Base-by-base conservation (phyloP, 2,888 invertebrate species). In the Synergus itoensis region DNA sequence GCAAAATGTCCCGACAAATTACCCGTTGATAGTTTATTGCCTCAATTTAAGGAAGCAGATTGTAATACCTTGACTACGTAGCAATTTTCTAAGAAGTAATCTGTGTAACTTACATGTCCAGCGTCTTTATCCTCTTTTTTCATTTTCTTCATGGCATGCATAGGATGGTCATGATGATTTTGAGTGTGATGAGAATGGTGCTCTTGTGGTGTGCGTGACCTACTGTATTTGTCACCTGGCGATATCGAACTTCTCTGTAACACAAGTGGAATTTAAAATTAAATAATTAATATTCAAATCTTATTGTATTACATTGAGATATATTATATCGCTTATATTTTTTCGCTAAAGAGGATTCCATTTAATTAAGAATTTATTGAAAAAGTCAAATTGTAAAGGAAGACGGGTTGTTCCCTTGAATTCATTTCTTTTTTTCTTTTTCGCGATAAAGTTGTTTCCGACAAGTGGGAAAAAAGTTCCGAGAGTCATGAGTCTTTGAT, bases 191-290 rank as follows among this genome's bases (percentile, higher is more conserved):
- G 95, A 76, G 89, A 86, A 86, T 95, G 95, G 89, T 95, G 94
- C 89, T 95, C 95, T 79, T 94, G 95, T 40, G 96, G 96, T 92
- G 96, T 96, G 92, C 96, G 94, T 89, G 96, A 95, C 91, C 97
- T 94, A 77, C 87, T 92, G 91, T 97, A 97, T 92, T 97, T 97
- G 92, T 97, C 97, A 81, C 95, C 96, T 45, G 97, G 97, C 83
- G 97, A 97, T 93, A 97, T 96, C 88, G 97, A 97, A 93, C 96
- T 96, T 91, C 96, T 94, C 97, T 97, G 94, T 81, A 93, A 93
- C 65, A 82, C 85, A 84, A 81, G 75, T 81, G 62, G 77, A 75
- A 80, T 43, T 63, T 45, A 36, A 69, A 57, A 36, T 28, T 62
- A 77, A 16, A 53, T 53, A n/a, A n/a, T 3, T 53, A 28, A 28